These are phyloP conservation scores for Flexamia atlantica DNA, from an alignment of 2,888 invertebrate species.

Conservation along the genomic window DNA sequence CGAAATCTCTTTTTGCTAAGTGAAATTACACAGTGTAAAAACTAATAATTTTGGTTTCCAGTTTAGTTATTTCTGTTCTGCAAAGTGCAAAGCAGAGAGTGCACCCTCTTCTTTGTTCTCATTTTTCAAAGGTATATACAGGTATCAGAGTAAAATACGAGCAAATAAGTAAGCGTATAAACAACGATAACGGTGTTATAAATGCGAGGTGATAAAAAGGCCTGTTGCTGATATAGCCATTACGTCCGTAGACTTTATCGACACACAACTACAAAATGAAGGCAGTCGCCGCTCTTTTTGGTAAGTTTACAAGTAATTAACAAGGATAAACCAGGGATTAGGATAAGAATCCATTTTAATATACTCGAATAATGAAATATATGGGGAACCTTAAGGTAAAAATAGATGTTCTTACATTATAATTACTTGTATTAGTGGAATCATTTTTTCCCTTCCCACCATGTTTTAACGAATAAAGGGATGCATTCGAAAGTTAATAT, in stretches of 20 bases:
- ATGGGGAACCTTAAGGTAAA: too few relatives aligned
- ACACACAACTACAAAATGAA: conserved; percentile 24
- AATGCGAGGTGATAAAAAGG: conserved; percentile 28
- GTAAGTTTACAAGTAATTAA: neutral
- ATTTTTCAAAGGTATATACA: conserved; percentile 12
- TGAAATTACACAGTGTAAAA: too few relatives aligned
- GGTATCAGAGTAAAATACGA: conserved; percentile 18
- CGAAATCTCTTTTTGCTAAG: too few relatives aligned
- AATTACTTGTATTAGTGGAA: too few relatives aligned
- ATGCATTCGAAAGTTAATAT: too few relatives aligned
- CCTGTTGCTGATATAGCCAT: neutral
- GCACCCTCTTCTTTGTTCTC: neutral
- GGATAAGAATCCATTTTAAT: neutral
- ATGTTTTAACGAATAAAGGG: too few relatives aligned
- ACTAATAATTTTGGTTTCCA: neutral
- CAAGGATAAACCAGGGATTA: neutral
- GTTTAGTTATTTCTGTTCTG: neutral
- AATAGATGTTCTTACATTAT: too few relatives aligned
- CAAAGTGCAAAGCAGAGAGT: neutral
- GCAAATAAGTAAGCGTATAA: conserved; percentile 17
- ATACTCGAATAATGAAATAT: too few relatives aligned
- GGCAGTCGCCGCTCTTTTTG: conserved; percentile 17
- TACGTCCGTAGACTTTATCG: conserved; percentile 19
- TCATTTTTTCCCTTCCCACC: too few relatives aligned
- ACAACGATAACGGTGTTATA: conserved; percentile 38